These are phyloP conservation scores for Heliocidaris erythrogramma DNA, from an alignment of 35 echinoderm and acorn worm genomes.

Conservation along the genomic window DNA sequence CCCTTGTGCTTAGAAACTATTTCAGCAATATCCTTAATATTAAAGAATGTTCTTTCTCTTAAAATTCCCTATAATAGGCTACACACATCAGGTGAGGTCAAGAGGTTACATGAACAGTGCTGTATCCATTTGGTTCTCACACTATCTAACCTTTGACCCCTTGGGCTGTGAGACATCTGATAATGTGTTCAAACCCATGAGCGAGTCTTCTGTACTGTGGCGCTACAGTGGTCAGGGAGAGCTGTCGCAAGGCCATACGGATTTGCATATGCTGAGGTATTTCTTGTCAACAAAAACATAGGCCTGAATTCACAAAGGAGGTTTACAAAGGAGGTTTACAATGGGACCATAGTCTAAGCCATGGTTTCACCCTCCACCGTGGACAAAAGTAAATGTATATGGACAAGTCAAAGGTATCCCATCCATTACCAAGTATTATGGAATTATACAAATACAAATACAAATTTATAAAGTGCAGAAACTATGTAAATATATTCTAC, in stretches of 20 bases:
- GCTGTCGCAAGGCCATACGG: slow-evolving; percentile 48
- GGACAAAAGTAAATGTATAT: not conserved
- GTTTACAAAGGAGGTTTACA: no score
- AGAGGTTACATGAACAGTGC: slow-evolving; percentile 64
- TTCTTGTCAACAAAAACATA: not conserved
- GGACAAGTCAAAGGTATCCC: not conserved
- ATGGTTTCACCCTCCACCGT: no score
- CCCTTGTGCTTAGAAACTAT: no score
- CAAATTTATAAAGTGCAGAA: no score
- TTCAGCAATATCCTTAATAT: not conserved
- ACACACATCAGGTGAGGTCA: slow-evolving; percentile 59
- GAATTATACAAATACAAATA: no score
- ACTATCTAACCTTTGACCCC: slow-evolving; percentile 50
- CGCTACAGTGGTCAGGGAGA: slow-evolving; percentile 48
- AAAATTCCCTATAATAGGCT: slow-evolving; percentile 2
- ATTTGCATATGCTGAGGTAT: slow-evolving; percentile 61
- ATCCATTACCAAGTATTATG: no score
- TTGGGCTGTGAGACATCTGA: slow-evolving; percentile 5
- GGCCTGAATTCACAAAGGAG: no score
- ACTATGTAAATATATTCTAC: no score
- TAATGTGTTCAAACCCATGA: slow-evolving; percentile 3
- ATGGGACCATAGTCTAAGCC: no score
- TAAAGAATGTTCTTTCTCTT: not conserved
- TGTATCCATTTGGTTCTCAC: slow-evolving; percentile 64
- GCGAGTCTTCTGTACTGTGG: slow-evolving; percentile 43